Evolutionary conservation across 2,888 invertebrate species (phyloP).

Genomic region (Zhuqinia jingwanae): DNA sequence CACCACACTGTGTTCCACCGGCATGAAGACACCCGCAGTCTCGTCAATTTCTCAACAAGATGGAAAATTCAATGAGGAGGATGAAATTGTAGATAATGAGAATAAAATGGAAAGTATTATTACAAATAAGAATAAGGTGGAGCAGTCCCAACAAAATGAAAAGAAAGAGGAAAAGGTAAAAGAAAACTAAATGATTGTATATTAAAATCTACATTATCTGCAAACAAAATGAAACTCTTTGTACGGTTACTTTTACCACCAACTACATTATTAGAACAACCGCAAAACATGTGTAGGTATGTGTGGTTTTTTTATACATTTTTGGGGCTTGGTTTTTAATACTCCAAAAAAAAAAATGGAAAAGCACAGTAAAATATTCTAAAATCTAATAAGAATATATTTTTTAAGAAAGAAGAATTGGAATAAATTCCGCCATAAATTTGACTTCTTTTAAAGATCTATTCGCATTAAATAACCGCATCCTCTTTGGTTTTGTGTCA

Average conservation of each 20-base stretch:
- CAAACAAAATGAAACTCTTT: background rate
- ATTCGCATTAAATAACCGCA: background rate
- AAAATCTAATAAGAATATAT: conserved; percentile 45
- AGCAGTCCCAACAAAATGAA: background rate
- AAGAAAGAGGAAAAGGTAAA: conserved; percentile 57
- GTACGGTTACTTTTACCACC: background rate
- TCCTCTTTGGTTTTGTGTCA: background rate
- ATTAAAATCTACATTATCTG: conserved; percentile 20
- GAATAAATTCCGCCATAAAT: conserved; percentile 23
- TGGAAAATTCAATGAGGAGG: conserved; percentile 46
- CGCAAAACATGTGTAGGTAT: background rate
- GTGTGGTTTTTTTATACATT: background rate
- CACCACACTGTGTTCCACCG: conserved; percentile 25
- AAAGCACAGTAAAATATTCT: no score
- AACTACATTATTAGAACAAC: background rate
- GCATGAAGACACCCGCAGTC: background rate
- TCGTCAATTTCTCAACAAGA: background rate
- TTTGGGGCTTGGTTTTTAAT: background rate
- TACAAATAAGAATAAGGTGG: conserved; percentile 9
- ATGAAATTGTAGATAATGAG: conserved; percentile 16
- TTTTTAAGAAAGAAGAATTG: background rate
- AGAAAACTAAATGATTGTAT: conserved; percentile 12
- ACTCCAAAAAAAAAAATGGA: no score
- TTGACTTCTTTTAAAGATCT: no score
- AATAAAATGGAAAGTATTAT: conserved; percentile 41